These are phyloP conservation scores for Hydrozoanthus gracilis DNA, from an alignment of 92 coral and sea anemone genomes.

Conservation along the genomic window DNA sequence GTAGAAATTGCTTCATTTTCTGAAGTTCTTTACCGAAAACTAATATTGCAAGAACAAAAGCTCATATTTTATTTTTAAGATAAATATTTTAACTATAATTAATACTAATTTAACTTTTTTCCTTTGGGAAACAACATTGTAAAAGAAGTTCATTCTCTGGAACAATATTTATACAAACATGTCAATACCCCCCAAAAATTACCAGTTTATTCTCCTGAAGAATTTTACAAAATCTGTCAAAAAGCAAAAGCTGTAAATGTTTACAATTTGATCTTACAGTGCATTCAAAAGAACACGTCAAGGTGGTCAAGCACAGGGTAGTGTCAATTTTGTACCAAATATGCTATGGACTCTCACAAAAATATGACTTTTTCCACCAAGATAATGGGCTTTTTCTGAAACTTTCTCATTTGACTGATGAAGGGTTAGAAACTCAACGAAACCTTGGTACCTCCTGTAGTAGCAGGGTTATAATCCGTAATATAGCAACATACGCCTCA, in stretches of 20 bases:
- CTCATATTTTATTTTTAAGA: no score
- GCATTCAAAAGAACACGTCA: constrained; percentile 1
- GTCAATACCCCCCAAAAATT: not conserved
- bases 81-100: no score
- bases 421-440: constrained; percentile 59
- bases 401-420: constrained; percentile 52
- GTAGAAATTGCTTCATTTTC: no score
- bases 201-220: constrained; percentile 9
- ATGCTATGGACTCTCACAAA: constrained; percentile 20
- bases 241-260: constrained; percentile 1
- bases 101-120: not conserved
- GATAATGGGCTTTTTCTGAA: constrained; percentile 14
- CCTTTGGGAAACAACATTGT: not conserved
- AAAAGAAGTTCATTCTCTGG: not conserved
- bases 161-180: constrained; percentile 8
- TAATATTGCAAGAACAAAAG: no score
- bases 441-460: constrained; percentile 47
- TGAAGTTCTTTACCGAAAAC: no score
- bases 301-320: constrained; percentile 3
- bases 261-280: not conserved
- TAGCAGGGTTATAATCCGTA: not conserved
- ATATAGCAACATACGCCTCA: constrained; percentile 17
- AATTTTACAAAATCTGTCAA: constrained; percentile 10
- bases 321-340: constrained; percentile 41
- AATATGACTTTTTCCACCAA: constrained; percentile 34